A percentile compares a stretch with the other conserved stretches of the same genome.
phyloP scores from a whole-genome alignment of 2,888 invertebrate species.

The Netelia melanura region DNA sequence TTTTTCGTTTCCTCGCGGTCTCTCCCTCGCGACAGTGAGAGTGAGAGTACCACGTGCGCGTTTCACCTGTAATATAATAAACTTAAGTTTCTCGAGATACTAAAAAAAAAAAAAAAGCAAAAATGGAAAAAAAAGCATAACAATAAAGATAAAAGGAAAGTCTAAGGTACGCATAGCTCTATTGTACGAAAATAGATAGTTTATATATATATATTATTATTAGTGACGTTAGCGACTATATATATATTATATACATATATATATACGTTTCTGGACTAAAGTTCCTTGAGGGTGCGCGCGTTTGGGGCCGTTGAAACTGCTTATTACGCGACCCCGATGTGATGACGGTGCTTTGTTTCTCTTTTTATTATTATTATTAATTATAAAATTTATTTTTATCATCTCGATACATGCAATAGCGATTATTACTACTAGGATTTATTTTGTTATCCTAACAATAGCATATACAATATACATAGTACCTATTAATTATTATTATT shows the following conservation, averaged over 20 bases:
- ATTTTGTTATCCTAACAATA: conserved; percentile 80
- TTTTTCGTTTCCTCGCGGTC: conserved; percentile 14
- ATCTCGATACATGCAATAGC: conserved; percentile 68
- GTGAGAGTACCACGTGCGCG: conserved; percentile 10
- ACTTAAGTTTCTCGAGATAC: conserved; percentile 45
- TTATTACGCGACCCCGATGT: conserved; percentile 80
- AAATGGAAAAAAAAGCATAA: conserved; percentile 7
- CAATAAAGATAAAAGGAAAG: conserved; percentile 34
- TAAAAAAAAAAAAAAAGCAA: neutral
- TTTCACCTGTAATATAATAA: conserved; percentile 59
- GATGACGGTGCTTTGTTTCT: conserved; percentile 84
- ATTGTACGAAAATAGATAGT: conserved; percentile 24
- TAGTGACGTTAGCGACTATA: conserved; percentile 27
- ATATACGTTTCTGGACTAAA: conserved; percentile 81
- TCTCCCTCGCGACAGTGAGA: conserved; percentile 6
- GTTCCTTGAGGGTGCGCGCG: conserved; percentile 80
- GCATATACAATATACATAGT: conserved; percentile 74
- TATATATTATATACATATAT: conserved; percentile 49
- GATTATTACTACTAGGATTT: conserved; percentile 76
- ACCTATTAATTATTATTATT: conserved; percentile 72
- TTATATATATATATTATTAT: conserved; percentile 39
- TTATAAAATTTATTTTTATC: conserved; percentile 73
- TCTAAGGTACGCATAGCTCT: conserved; percentile 47
- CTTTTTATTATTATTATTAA: conserved; percentile 72
- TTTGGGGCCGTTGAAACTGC: conserved; percentile 62